These are phyloP conservation scores for Drymonia ruficornis DNA, from an alignment of 2,888 invertebrate genomes.

Conservation along the genomic window DNA sequence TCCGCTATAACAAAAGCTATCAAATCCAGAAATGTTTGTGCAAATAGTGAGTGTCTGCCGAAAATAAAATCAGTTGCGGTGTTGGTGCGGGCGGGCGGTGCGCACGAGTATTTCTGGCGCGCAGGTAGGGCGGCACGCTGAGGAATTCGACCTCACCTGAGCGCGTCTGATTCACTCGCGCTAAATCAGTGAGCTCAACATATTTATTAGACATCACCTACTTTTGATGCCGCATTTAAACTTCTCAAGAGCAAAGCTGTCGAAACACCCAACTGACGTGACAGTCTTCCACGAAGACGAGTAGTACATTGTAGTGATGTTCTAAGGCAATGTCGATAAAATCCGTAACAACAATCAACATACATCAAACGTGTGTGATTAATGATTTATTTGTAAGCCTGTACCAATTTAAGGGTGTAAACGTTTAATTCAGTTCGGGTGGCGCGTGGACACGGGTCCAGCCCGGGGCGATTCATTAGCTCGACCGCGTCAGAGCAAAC, in stretches of 20 bases:
- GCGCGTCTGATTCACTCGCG: constrained; percentile 75
- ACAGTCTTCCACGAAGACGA: constrained; percentile 2
- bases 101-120: constrained; percentile 78
- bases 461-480: constrained; percentile 82
- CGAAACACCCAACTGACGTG: constrained; percentile 20
- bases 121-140: constrained; percentile 75
- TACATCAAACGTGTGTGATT: constrained; percentile 59
- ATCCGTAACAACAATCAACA: constrained; percentile 45
- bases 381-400: constrained; percentile 74
- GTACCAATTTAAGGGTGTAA: constrained; percentile 75
- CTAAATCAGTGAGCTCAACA: constrained; percentile 78
- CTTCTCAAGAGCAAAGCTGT: constrained; percentile 30
- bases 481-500: constrained; percentile 81
- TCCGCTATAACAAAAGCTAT: constrained; percentile 48
- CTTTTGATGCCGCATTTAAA: constrained; percentile 52
- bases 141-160: constrained; percentile 84
- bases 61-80: constrained; percentile 61
- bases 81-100: constrained; percentile 58
- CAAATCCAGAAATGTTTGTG: constrained; percentile 50
- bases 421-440: constrained; percentile 72
- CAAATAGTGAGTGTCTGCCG: constrained; percentile 49
- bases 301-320: constrained; percentile 10
- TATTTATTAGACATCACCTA: constrained; percentile 65
- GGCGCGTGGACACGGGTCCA: constrained; percentile 74
- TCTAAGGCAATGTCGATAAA: constrained; percentile 24